These are phyloP conservation scores for Choloepus hoffmanni DNA, from an alignment of 2,113 vertebrate genomes.

Conservation along the genomic window DNA sequence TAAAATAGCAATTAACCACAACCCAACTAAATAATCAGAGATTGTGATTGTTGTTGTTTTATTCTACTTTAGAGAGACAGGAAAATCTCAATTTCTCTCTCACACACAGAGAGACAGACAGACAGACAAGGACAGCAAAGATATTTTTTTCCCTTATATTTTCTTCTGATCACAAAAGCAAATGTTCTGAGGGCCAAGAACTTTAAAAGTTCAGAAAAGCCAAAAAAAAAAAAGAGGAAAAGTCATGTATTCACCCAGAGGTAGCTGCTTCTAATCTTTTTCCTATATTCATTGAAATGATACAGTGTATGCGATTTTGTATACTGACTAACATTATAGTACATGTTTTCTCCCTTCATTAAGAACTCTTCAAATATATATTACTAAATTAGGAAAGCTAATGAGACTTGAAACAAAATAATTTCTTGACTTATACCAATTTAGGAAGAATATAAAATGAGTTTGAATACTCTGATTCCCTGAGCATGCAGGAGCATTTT, in stretches of 20 bases:
- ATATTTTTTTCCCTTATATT: constrained; percentile 16
- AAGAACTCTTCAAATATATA: constrained; percentile 52
- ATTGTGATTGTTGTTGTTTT: neutral
- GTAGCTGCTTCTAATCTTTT: neutral
- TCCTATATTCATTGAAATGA: constrained; percentile 7
- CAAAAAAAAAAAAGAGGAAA: neutral
- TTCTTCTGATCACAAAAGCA: constrained; percentile 44
- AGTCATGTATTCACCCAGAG: neutral
- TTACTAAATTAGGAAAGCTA: constrained; percentile 60
- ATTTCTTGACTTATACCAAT: constrained; percentile 27
- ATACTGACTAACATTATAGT: neutral
- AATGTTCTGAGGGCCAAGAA: neutral
- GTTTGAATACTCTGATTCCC: constrained; percentile 15
- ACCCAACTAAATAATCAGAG: neutral
- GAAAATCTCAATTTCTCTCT: neutral
- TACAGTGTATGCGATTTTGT: neutral
- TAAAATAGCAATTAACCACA: constrained; percentile 37
- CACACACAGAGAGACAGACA: neutral
- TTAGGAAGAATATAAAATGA: constrained; percentile 40
- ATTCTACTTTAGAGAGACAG: constrained; percentile 40
- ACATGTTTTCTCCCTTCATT: constrained; percentile 40
- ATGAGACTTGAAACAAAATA: constrained; percentile 68
- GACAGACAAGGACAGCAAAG: neutral
- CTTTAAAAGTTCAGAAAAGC: neutral
- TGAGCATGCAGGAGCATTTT: neutral